Evolutionary conservation across 2,888 invertebrate genomes (phyloP), one percentile per base, ranked within the genome.

Genomic region (Noctua janthe): DNA sequence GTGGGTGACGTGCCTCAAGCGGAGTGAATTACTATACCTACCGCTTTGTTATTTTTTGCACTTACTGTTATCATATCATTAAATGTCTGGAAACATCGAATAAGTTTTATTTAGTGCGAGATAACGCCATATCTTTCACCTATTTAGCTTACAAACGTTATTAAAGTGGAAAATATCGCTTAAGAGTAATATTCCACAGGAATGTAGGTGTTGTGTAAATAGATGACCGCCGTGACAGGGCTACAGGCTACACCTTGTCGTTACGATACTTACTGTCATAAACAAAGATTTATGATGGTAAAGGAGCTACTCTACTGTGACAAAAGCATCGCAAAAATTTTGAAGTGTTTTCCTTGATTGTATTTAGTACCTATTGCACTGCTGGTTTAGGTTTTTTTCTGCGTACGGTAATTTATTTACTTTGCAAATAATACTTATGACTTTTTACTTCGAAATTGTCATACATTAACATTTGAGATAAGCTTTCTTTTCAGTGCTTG

Each of bases 41-140:
- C 97, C 4, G 88, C 84, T 83, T 97, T 94, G 80, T 97, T 97
- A 86, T 97, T 97, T 39, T 66, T 66, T 64, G 29, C 23, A 97
- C 93, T 91, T 47, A 87, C 74, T 39, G 97, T 97, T 74, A 51
- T 74, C 74, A 51, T 74, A 51, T 74, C 74, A 51, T 35, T 8
- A 20, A 66, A 80, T 43, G 23, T 80, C 77, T 51, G 93, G 88
- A 95, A 96, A 39, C 39, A 49, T 56, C 54, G n/a, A 49, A 54
- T 51, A 49, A 66, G 39, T 79, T 71, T 64, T 54, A 79, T 70
- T 54, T 70, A 39, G 69, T 78, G 51, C 47, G 39, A 69, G 84
- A 84, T 85, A 84, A 56, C 39, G n/a, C 49, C 3, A 49, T 80
- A 81, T 81, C 47, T 11, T 51, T 20, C 59, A 17, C 35, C 15